Evolutionary conservation across 2,888 invertebrate species (phyloP).

Genomic region (Eilema caniola): DNA sequence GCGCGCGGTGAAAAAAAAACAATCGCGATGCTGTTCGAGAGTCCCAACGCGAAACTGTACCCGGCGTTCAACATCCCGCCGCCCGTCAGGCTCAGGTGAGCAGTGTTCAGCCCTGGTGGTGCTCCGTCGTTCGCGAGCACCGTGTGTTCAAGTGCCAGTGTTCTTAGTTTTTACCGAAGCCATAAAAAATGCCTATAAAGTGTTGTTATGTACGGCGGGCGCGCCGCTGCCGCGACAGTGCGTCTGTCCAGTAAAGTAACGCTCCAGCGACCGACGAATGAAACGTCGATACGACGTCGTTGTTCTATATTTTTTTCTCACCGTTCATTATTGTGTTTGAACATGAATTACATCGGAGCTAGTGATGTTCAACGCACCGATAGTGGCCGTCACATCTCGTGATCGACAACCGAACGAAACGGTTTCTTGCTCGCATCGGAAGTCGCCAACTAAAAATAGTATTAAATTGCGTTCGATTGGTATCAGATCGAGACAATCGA

Average conservation of each 20-base stretch:
- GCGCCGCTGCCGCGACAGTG: constrained; percentile 63
- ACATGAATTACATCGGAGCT: constrained; percentile 29
- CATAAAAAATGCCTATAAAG: constrained; percentile 70
- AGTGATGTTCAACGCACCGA: constrained; percentile 32
- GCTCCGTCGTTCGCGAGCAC: constrained; percentile 21
- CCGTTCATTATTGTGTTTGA: constrained; percentile 44
- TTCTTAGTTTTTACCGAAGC: constrained; percentile 66
- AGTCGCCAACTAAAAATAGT: constrained; percentile 48
- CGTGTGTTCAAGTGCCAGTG: constrained; percentile 63
- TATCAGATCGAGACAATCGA: constrained; percentile 44
- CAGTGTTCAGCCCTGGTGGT: constrained; percentile 33
- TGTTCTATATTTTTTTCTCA: constrained; percentile 52
- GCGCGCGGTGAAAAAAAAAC: constrained; percentile 78
- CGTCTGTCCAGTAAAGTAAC: constrained; percentile 65
- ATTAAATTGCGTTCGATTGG: constrained; percentile 45
- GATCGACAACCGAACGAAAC: constrained; percentile 26
- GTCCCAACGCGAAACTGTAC: constrained; percentile 90
- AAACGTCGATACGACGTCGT: constrained; percentile 70
- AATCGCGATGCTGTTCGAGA: constrained; percentile 90
- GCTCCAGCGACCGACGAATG: constrained; percentile 62
- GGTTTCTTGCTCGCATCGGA: constrained; percentile 27
- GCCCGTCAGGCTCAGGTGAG: constrained; percentile 88
- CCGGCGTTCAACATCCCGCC: constrained; percentile 91
- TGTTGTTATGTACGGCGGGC: constrained; percentile 66
- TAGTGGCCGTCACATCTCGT: constrained; percentile 29